These are phyloP conservation scores for Lapara coniferarum DNA, from an alignment of 2,888 invertebrate species.

Conservation along the genomic window DNA sequence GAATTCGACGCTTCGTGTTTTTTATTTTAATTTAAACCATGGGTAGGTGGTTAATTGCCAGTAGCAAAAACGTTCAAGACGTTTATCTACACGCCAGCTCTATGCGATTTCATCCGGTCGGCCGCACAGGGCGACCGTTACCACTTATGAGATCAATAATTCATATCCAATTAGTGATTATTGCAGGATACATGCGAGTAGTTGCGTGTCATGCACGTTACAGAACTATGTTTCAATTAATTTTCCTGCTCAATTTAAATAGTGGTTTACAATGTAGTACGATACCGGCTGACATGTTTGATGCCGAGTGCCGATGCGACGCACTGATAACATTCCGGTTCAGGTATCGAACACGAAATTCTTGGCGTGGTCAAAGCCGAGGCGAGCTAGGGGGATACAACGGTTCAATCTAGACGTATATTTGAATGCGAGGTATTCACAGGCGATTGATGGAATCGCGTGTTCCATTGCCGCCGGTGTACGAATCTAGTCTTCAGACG, in stretches of 20 bases:
- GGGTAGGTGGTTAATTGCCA: conserved; percentile 39
- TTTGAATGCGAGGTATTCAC: conserved; percentile 73
- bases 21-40: conserved; percentile 26
- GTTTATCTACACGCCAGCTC: conserved; percentile 44
- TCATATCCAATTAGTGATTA: conserved; percentile 75
- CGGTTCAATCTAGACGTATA: conserved; percentile 65
- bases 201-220: conserved; percentile 53
- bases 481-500: conserved; percentile 62
- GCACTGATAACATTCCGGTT: conserved; percentile 79
- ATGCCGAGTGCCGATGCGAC: conserved; percentile 70
- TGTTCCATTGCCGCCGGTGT: conserved; percentile 68
- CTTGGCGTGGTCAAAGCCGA: conserved; percentile 70
- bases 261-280: conserved; percentile 69
- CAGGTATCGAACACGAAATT: conserved; percentile 76
- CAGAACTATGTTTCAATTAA: conserved; percentile 62
- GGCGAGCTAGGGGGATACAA: conserved; percentile 64
- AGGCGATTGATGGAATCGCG: conserved; percentile 72
- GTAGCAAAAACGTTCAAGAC: conserved; percentile 47
- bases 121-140: conserved; percentile 57
- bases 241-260: conserved; percentile 65
- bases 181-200: conserved; percentile 56
- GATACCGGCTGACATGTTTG: conserved; percentile 67
- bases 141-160: conserved; percentile 66
- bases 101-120: conserved; percentile 51
- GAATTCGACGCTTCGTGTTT: conserved; percentile 33